phyloP scores from a whole-genome alignment of 2,113 vertebrate genomes.

The Peucedramus taeniatus region DNA sequence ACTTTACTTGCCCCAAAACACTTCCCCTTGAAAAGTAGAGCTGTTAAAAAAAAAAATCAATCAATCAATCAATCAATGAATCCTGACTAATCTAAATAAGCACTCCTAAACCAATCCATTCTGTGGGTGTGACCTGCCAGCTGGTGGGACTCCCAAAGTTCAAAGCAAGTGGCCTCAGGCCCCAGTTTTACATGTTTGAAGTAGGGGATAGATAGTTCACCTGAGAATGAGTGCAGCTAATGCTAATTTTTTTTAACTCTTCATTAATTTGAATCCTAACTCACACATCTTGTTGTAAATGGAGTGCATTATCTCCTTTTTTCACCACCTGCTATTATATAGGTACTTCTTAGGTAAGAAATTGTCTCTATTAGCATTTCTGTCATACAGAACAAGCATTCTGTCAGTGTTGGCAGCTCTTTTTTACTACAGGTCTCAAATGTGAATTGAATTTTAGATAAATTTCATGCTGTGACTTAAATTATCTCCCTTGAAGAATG shows the following conservation, averaged over 20 bases:
- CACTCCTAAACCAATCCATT: background rate
- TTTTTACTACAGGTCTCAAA: slow-evolving; percentile 29
- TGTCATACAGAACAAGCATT: slow-evolving; percentile 5
- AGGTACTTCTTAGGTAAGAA: background rate
- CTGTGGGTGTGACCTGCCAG: background rate
- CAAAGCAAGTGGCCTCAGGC: background rate
- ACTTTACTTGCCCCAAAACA: background rate
- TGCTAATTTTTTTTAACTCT: background rate
- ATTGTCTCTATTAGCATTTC: slow-evolving; percentile 24
- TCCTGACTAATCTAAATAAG: background rate
- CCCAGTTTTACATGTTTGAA: background rate
- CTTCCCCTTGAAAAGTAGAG: background rate
- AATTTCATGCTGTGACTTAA: slow-evolving; percentile 32
- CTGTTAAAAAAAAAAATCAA: background rate
- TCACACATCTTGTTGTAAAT: background rate
- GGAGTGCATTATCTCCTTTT: background rate
- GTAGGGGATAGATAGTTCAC: background rate
- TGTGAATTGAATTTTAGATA: slow-evolving; percentile 45
- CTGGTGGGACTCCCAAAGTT: background rate
- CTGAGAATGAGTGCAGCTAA: background rate
- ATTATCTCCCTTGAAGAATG: slow-evolving; percentile 12
- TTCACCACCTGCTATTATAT: background rate
- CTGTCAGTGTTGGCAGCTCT: background rate
- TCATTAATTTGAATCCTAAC: background rate
- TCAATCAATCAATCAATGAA: rapidly evolving